phyloP scores from a whole-genome alignment of 2,797 vertebrate species.

The Eurystomus glaucurus region DNA sequence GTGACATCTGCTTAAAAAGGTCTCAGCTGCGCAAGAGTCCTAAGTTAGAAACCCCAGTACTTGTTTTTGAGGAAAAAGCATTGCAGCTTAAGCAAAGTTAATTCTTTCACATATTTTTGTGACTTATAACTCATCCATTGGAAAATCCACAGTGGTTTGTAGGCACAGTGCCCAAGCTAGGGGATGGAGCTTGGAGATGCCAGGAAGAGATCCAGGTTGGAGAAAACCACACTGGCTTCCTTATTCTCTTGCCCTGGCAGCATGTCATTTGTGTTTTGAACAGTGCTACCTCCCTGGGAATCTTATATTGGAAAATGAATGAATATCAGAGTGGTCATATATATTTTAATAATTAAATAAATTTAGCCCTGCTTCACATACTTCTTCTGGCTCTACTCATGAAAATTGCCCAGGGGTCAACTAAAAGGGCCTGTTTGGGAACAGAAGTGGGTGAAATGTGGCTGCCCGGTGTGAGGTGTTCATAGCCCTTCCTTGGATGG shows the following conservation, averaged over 20 bases:
- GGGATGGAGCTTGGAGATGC: not conserved
- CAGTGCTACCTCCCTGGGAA: not conserved
- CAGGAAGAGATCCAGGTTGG: not conserved
- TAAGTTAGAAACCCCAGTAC: not conserved
- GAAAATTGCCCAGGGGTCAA: not conserved
- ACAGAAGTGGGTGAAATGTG: not conserved
- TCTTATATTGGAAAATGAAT: not conserved
- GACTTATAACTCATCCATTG: not conserved
- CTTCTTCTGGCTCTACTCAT: not conserved
- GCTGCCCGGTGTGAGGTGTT: not conserved
- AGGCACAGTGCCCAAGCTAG: not conserved
- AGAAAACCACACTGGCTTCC: not conserved
- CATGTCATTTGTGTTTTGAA: not conserved
- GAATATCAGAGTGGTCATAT: not conserved
- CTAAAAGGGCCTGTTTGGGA: not conserved
- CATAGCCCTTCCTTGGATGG: not conserved
- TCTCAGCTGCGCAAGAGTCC: not conserved
- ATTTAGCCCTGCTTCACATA: accelerated
- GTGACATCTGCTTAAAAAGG: slow-evolving; percentile 19
- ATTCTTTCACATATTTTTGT: slow-evolving; percentile 18
- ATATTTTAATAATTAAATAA: not conserved
- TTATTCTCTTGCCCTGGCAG: not conserved
- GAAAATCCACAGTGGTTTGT: not conserved
- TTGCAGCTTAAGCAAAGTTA: not conserved
- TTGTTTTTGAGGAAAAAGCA: slow-evolving; percentile 33